Evolutionary conservation across 2,888 invertebrate species (phyloP).

Genomic region (Pimpla rufipes): DNA sequence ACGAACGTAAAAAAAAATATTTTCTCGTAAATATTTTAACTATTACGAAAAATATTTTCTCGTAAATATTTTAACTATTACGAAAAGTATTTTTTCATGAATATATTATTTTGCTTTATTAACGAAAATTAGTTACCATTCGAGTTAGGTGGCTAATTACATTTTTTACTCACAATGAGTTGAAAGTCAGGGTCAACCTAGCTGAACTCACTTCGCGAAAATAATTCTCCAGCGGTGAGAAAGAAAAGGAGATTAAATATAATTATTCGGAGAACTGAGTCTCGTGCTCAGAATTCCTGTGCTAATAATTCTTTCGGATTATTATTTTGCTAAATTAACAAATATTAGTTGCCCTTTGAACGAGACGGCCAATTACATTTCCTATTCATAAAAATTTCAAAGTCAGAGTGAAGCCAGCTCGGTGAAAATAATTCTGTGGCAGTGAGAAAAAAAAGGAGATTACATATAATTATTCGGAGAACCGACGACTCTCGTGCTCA

Average conservation of each 20-base stretch:
- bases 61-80: no score
- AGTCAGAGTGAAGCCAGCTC: neutral
- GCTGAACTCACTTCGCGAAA: neutral
- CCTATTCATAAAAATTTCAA: neutral
- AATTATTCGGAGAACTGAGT: neutral
- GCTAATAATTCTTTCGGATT: constrained; percentile 61
- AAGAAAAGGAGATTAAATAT: neutral
- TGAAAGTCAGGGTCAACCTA: neutral
- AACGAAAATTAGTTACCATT: no score
- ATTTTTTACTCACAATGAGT: neutral
- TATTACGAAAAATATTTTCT: no score
- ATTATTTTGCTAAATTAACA: no score
- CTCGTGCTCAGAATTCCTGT: constrained; percentile 16
- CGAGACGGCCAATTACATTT: neutral
- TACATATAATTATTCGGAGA: neutral
- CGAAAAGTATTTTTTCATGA: constrained; percentile 57
- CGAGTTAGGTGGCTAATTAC: neutral
- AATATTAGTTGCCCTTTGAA: no score
- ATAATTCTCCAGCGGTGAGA: neutral
- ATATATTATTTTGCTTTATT: no score
- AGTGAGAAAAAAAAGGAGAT: neutral
- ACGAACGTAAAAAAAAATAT: no score
- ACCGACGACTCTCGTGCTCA: neutral
- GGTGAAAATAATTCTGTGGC: neutral
- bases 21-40: no score